A percentile compares a stretch with the other conserved stretches of the same genome.
Evolutionary conservation across 2,888 invertebrate species (phyloP).

Genomic region (Eupeodes latifasciatus): DNA sequence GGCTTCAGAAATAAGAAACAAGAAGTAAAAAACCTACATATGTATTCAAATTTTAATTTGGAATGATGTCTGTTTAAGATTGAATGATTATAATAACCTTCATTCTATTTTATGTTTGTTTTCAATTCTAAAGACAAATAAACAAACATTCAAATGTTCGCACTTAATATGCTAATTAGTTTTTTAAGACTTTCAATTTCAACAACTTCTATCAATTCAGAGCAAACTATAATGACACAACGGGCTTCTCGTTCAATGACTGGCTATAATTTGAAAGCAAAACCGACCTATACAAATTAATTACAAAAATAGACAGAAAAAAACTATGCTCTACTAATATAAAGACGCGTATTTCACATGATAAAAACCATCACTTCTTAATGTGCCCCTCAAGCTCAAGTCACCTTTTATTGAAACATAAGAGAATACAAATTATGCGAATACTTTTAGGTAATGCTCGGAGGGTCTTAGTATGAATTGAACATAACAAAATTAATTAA

Average conservation of each 20-base stretch:
- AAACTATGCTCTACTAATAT: neutral
- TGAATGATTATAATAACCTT: neutral
- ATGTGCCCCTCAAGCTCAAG: neutral
- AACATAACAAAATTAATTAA: constrained; percentile 45
- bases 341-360: constrained; percentile 47
- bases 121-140: neutral
- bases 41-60: neutral
- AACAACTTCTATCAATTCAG: constrained; percentile 1
- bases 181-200: constrained; percentile 57
- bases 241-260: constrained; percentile 26
- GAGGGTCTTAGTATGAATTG: constrained; percentile 44
- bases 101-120: neutral
- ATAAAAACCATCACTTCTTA: neutral
- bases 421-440: constrained; percentile 48
- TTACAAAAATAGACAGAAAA: constrained; percentile 4
- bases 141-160: neutral
- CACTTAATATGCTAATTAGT: constrained; percentile 11
- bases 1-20: neutral
- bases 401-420: neutral
- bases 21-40: neutral
- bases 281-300: constrained; percentile 37
- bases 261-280: constrained; percentile 36
- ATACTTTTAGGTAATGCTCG: constrained; percentile 1
- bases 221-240: constrained; percentile 5
- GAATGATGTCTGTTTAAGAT: neutral